A percentile compares a stretch with the other conserved stretches of the same genome.
Evolutionary conservation across 2,113 vertebrate species (phyloP).

Genomic region (Rattus rattus): DNA sequence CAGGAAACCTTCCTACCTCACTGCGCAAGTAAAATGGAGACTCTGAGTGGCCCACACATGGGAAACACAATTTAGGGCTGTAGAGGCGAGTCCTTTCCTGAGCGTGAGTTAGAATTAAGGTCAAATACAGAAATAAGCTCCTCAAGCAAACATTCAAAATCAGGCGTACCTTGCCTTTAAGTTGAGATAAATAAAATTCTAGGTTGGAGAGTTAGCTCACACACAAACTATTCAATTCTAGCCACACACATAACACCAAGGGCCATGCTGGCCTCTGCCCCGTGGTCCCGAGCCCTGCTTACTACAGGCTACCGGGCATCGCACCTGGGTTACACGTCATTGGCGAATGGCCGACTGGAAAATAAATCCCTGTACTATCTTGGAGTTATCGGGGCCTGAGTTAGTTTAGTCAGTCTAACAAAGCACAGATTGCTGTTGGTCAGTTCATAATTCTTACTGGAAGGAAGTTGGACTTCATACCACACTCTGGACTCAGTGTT

Average conservation of each 20-base stretch:
- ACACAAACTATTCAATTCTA: neutral
- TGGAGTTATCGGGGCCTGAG: neutral
- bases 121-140: slow-evolving; percentile 4
- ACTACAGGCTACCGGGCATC: neutral
- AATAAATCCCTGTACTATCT: neutral
- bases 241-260: neutral
- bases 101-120: neutral
- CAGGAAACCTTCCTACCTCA: neutral
- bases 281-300: neutral
- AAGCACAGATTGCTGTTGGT: neutral
- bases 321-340: neutral
- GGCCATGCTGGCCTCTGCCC: neutral
- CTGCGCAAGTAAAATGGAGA: neutral
- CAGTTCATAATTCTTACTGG: neutral
- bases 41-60: neutral
- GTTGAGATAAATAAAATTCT: neutral
- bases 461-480: neutral
- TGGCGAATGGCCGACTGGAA: neutral
- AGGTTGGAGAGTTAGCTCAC: neutral
- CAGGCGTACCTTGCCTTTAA: neutral
- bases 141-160: slow-evolving; percentile 16
- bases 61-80: neutral
- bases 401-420: neutral
- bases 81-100: neutral
- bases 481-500: neutral